Evolutionary conservation across 1,140 invertebrate species (phyloP).

Genomic region (Vanessa tameamea): DNA sequence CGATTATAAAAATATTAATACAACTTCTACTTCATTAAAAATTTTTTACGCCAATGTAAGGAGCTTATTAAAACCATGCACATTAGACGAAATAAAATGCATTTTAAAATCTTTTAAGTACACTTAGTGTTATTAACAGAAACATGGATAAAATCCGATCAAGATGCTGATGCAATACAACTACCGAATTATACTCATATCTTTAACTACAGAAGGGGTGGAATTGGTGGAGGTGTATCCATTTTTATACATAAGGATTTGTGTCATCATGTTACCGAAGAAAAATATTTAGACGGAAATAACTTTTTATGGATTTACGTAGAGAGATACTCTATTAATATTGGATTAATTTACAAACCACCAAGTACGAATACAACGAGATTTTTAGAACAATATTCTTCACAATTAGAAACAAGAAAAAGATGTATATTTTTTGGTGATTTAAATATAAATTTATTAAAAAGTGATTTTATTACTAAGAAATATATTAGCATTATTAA

Average conservation of each 20-base stretch:
- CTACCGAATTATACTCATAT: slow-evolving; percentile 5
- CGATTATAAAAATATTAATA: slow-evolving; percentile 13
- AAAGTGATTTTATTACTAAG: not conserved
- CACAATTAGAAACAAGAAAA: slow-evolving; percentile 7
- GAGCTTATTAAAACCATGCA: slow-evolving; percentile 6
- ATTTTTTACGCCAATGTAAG: slow-evolving; percentile 6
- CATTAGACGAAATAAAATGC: slow-evolving; percentile 4
- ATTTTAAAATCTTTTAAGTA: slow-evolving; percentile 11
- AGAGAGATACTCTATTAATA: slow-evolving; percentile 3
- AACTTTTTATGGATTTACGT: slow-evolving; percentile 6
- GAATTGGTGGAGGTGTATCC: slow-evolving; percentile 11
- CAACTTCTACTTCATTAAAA: slow-evolving; percentile 14
- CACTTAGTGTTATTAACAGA: slow-evolving; percentile 20
- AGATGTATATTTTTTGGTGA: slow-evolving; percentile 3
- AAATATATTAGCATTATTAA: slow-evolving; percentile 3
- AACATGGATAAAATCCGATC: slow-evolving; percentile 19
- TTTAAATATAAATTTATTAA: slow-evolving; percentile 1
- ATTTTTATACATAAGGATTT: slow-evolving; percentile 20
- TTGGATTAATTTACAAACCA: slow-evolving; percentile 8
- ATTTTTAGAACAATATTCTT: slow-evolving; percentile 8
- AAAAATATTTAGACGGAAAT: slow-evolving; percentile 3
- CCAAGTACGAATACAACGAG: not conserved
- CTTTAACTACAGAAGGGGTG: slow-evolving; percentile 11
- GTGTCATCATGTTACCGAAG: slow-evolving; percentile 3
- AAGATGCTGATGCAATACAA: slow-evolving; percentile 5